Conservation (phyloP, 2,797 vertebrate species). For the Molossus alvarezi region DNA sequence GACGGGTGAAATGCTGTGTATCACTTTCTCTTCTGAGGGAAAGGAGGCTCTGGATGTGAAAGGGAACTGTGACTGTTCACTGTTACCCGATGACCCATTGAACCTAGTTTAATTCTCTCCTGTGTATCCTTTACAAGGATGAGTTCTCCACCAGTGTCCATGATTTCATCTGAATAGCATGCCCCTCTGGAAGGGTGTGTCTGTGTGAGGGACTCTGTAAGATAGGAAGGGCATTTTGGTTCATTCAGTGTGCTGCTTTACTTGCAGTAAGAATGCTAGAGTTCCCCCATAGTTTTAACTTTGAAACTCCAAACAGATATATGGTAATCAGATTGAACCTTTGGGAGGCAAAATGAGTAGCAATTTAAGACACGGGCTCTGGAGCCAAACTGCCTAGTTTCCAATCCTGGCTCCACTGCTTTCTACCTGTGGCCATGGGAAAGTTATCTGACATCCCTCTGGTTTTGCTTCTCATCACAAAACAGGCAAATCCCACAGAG, state of each 20-base stretch:
- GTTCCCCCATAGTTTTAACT: background rate
- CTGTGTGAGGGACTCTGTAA: background rate
- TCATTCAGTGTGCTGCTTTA: background rate
- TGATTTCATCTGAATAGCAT: background rate
- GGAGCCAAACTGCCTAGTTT: background rate
- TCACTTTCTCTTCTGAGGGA: background rate
- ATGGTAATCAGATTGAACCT: background rate
- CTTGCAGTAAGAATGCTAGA: background rate
- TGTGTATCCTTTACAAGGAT: background rate
- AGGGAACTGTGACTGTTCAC: background rate
- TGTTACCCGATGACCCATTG: background rate
- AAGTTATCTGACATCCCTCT: background rate
- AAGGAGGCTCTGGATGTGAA: background rate
- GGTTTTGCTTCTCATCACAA: background rate
- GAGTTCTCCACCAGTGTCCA: background rate
- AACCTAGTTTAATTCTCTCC: background rate
- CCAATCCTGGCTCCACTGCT: background rate
- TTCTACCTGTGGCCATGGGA: background rate
- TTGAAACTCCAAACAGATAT: background rate
- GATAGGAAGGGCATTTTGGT: background rate
- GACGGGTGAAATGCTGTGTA: rapidly evolving
- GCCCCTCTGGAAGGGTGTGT: background rate
- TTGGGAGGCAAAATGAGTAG: background rate
- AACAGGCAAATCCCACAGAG: background rate
- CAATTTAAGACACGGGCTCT: background rate